These are phyloP conservation scores for Octopus bimaculoides DNA, from an alignment of 1,140 invertebrate genomes.

Conservation along the genomic window DNA sequence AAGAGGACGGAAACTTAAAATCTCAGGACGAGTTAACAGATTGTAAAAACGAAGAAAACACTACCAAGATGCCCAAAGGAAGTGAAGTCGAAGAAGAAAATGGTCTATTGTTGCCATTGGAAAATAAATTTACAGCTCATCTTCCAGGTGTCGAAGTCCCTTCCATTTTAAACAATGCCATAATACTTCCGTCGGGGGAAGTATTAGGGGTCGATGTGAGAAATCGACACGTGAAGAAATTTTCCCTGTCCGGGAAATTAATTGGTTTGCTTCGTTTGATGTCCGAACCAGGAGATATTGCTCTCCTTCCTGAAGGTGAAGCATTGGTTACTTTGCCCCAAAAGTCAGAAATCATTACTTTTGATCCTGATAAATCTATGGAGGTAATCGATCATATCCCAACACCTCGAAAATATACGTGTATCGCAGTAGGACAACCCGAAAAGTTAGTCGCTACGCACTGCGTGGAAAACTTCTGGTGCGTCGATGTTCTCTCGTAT, in stretches of 20 bases:
- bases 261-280: background rate
- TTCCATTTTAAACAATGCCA: background rate
- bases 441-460: background rate
- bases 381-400: background rate
- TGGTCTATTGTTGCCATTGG: background rate
- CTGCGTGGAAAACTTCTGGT: background rate
- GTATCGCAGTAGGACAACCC: background rate
- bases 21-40: too few species aligned
- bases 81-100: background rate
- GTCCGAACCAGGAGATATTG: background rate
- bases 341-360: background rate
- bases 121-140: background rate
- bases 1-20: too few species aligned
- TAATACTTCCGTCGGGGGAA: background rate
- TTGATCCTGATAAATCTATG: background rate
- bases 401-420: background rate
- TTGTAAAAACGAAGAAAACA: too few species aligned
- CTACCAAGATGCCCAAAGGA: too few species aligned
- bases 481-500: background rate
- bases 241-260: background rate
- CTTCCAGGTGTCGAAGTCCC: background rate
- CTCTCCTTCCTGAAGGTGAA: background rate
- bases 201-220: background rate
- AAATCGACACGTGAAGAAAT: constrained; percentile 8
- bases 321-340: background rate